A percentile compares a stretch with the other conserved stretches of the same genome.
These are phyloP conservation scores for Oligia latruncula DNA, from an alignment of 2,888 invertebrate species.

Conservation along the genomic window DNA sequence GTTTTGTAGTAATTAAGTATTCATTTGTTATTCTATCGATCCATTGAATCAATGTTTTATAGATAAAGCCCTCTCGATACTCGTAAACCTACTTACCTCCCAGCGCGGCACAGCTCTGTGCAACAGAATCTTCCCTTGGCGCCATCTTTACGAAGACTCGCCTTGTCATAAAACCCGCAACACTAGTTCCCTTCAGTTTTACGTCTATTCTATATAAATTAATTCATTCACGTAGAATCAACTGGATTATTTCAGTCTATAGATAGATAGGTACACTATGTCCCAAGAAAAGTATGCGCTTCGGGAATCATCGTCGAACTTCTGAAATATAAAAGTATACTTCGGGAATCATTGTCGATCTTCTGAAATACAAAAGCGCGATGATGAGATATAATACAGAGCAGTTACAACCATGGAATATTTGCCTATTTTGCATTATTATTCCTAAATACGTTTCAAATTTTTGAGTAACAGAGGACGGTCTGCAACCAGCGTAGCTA, in stretches of 20 bases:
- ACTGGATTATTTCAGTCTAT: not conserved
- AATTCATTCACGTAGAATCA: slow-evolving; percentile 9
- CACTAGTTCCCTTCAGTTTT: slow-evolving; percentile 20
- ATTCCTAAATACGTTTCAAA: too few species aligned
- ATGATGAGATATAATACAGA: not conserved
- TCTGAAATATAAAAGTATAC: not conserved
- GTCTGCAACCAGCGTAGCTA: not conserved
- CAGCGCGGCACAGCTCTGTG: not conserved
- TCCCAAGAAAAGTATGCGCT: not conserved
- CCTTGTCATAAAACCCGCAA: slow-evolving; percentile 1
- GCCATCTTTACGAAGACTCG: not conserved
- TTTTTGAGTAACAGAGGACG: too few species aligned
- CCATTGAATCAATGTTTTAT: not conserved
- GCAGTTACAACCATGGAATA: not conserved
- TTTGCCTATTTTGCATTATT: not conserved
- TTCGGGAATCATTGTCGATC: too few species aligned
- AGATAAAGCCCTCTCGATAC: not conserved
- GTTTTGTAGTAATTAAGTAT: not conserved
- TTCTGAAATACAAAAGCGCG: not conserved
- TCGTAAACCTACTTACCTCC: slow-evolving; percentile 1
- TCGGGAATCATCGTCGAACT: not conserved
- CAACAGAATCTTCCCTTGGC: not conserved
- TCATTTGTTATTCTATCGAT: not conserved
- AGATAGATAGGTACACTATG: not conserved
- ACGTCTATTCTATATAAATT: slow-evolving; percentile 3